Evolutionary conservation across 2,888 invertebrate genomes (phyloP).

Genomic region (Epistrophe eligans): DNA sequence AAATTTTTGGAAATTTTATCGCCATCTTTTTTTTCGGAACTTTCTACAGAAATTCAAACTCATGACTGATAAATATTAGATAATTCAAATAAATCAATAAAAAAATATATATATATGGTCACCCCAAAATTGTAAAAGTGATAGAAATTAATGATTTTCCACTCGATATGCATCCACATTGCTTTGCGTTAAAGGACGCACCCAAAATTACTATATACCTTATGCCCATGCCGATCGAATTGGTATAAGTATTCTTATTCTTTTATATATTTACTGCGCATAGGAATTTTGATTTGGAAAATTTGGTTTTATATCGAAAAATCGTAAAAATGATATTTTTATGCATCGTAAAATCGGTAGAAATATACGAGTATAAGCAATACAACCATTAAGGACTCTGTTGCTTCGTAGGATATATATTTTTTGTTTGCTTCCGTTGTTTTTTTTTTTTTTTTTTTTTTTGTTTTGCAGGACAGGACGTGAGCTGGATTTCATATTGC

Average conservation of each 20-base stretch:
- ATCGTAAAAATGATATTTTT: slow-evolving; percentile 71
- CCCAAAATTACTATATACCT: background rate
- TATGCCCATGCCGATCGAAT: background rate
- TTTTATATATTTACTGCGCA: slow-evolving; percentile 13
- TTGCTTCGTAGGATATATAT: background rate
- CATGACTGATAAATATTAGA: too few relatives aligned
- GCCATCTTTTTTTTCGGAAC: too few relatives aligned
- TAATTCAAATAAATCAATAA: too few relatives aligned
- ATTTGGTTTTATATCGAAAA: slow-evolving; percentile 65
- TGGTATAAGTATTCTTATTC: background rate
- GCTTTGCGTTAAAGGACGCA: background rate
- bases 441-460: slow-evolving; percentile 24
- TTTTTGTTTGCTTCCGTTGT: background rate
- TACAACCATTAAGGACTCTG: slow-evolving; percentile 34
- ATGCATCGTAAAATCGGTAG: slow-evolving; percentile 52
- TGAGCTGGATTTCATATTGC: slow-evolving; percentile 57
- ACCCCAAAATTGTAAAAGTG: slow-evolving; percentile 6
- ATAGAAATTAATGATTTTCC: slow-evolving; percentile 37
- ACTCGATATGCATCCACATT: slow-evolving; percentile 6
- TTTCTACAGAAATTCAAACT: too few relatives aligned
- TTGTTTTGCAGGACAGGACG: slow-evolving; percentile 14
- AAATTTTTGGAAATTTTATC: too few relatives aligned
- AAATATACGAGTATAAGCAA: slow-evolving; percentile 1
- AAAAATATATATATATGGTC: background rate
- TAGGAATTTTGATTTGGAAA: slow-evolving; percentile 41